A percentile compares a stretch with the other conserved stretches of the same genome.
phyloP scores from a whole-genome alignment of 2,888 invertebrate genomes.

The Nephrocerus scutellatus region DNA sequence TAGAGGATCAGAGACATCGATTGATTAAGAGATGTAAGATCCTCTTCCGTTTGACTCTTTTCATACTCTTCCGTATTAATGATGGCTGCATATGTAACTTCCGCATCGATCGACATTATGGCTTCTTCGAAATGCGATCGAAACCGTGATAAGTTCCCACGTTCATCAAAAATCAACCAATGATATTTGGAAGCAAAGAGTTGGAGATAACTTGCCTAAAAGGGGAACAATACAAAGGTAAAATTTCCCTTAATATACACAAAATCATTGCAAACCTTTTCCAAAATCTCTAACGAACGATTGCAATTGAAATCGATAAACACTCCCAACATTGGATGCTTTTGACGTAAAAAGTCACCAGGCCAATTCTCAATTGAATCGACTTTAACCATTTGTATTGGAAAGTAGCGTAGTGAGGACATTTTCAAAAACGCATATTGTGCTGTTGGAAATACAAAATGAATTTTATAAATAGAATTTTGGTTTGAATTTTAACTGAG shows the following conservation, averaged over 20 bases:
- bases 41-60: too few species aligned
- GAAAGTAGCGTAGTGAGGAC: constrained; percentile 26
- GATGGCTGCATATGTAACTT: constrained; percentile 36
- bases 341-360: constrained; percentile 26
- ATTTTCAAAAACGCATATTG: constrained; percentile 21
- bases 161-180: constrained; percentile 36
- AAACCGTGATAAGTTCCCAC: constrained; percentile 22
- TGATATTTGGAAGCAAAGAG: constrained; percentile 29
- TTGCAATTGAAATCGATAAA: constrained; percentile 36
- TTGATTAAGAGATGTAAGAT: too few species aligned
- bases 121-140: constrained; percentile 24
- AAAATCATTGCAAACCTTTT: too few species aligned
- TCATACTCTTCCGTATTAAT: too few species aligned
- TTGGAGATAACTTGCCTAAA: constrained; percentile 30
- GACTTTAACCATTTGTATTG: too few species aligned
- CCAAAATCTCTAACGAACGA: constrained; percentile 24
- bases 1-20: constrained; percentile 27
- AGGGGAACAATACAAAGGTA: neutral
- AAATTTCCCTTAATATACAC: constrained; percentile 31
- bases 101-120: constrained; percentile 37
- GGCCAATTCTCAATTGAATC: constrained; percentile 22
- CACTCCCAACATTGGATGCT: constrained; percentile 28
- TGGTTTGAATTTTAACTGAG: too few species aligned
- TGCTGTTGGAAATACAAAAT: constrained; percentile 20
- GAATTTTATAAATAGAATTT: neutral